Conservation (phyloP, 2,113 vertebrate species). For the Calyptommatus sinebrachiatus region DNA sequence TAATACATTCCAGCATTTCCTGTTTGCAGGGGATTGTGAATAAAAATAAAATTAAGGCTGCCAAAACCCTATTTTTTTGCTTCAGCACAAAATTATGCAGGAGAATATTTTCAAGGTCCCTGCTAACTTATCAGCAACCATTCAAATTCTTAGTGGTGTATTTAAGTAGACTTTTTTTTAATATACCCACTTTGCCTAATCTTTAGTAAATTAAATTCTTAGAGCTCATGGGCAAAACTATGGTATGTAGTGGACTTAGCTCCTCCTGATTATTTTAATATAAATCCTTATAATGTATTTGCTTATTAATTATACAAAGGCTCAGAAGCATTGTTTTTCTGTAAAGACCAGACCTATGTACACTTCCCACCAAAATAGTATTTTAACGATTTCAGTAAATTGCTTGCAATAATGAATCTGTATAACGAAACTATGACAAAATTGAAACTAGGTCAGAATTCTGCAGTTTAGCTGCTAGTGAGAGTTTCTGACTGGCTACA, state of each 20-base stretch:
- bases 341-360: not conserved
- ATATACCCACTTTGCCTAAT: not conserved
- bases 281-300: not conserved
- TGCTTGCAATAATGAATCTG: not conserved
- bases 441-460: no score
- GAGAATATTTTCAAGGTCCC: not conserved
- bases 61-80: not conserved
- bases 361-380: not conserved
- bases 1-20: not conserved
- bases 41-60: not conserved
- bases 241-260: not conserved
- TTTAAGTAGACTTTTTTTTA: not conserved
- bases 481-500: no score
- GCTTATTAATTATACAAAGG: not conserved
- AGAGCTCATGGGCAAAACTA: not conserved
- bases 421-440: no score
- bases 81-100: not conserved
- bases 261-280: not conserved
- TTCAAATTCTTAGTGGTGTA: not conserved
- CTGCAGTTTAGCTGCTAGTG: no score
- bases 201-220: slow-evolving; percentile 20
- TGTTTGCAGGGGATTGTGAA: not conserved
- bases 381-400: not conserved
- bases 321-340: not conserved
- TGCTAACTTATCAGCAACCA: not conserved